Percentiles rank a stretch among this genome's conserved stretches.
Evolutionary conservation across 2,888 invertebrate species (phyloP).

Genomic region (Idaea aversata): DNA sequence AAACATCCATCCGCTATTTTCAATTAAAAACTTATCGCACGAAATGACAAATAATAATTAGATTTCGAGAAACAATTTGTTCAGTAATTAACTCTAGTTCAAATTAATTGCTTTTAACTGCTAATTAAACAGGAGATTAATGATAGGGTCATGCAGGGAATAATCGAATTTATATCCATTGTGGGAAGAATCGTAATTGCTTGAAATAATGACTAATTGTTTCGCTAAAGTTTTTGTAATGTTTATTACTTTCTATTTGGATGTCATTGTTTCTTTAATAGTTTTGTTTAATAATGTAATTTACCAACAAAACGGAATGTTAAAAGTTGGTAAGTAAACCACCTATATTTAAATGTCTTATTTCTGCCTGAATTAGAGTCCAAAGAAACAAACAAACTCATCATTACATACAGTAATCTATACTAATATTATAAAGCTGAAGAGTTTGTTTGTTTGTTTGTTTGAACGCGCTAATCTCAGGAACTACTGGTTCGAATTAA

Average conservation of each 20-base stretch:
- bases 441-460: too few species aligned
- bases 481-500: too few species aligned
- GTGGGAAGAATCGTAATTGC: not conserved
- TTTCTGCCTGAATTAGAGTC: too few species aligned
- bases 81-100: conserved; percentile 50
- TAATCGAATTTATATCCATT: not conserved
- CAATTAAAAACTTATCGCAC: conserved; percentile 21
- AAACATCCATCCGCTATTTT: not conserved
- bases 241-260: not conserved
- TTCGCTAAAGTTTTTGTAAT: not conserved
- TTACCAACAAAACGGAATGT: too few species aligned
- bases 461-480: too few species aligned
- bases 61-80: conserved; percentile 47
- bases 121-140: conserved; percentile 47
- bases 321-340: too few species aligned
- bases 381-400: too few species aligned
- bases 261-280: not conserved
- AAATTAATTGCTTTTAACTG: conserved; percentile 63
- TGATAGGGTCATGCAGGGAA: not conserved
- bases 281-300: too few species aligned
- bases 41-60: conserved; percentile 34
- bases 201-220: not conserved
- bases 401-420: too few species aligned
- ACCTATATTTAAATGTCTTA: too few species aligned
- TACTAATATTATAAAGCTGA: too few species aligned